Conservation (phyloP, 2,888 invertebrate species). For the Drosophila macrospina region DNA sequence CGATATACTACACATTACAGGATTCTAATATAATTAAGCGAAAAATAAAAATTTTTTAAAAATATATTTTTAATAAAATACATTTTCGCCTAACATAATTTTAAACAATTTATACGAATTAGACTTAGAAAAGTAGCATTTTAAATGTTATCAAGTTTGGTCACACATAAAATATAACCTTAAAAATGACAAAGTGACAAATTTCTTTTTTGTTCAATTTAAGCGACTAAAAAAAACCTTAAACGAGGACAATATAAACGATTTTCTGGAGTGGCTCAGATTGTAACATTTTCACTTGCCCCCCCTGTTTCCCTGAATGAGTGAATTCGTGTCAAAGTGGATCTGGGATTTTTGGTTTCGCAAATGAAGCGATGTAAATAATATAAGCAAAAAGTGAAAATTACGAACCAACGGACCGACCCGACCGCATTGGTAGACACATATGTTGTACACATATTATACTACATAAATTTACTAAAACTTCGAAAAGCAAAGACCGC, state of each 20-base stretch:
- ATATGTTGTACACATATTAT: slow-evolving; percentile 40
- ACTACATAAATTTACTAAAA: slow-evolving; percentile 20
- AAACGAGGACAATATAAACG: slow-evolving; percentile 44
- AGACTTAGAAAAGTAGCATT: slow-evolving; percentile 30
- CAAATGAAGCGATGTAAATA: slow-evolving; percentile 66
- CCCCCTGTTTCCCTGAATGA: slow-evolving; percentile 15
- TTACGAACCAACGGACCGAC: slow-evolving; percentile 42
- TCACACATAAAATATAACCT: slow-evolving; percentile 73
- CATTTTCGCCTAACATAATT: neutral
- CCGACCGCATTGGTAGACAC: slow-evolving; percentile 37
- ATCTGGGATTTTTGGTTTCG: slow-evolving; percentile 37
- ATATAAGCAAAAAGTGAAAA: slow-evolving; percentile 62
- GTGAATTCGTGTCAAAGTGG: slow-evolving; percentile 32
- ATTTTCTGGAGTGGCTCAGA: slow-evolving; percentile 34
- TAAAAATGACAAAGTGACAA: slow-evolving; percentile 81
- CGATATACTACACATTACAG: neutral
- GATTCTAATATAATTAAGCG: too few relatives aligned
- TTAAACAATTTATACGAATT: slow-evolving; percentile 1
- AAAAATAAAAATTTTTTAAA: neutral
- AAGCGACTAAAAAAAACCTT: slow-evolving; percentile 56
- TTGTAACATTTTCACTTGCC: slow-evolving; percentile 7
- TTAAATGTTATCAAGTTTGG: slow-evolving; percentile 48
- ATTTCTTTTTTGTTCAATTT: slow-evolving; percentile 75
- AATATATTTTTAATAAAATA: neutral
- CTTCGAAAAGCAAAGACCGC: slow-evolving; percentile 39